Base-by-base conservation (phyloP, 1,140 invertebrate genomes). In the Macrobrachium nipponense region DNA sequence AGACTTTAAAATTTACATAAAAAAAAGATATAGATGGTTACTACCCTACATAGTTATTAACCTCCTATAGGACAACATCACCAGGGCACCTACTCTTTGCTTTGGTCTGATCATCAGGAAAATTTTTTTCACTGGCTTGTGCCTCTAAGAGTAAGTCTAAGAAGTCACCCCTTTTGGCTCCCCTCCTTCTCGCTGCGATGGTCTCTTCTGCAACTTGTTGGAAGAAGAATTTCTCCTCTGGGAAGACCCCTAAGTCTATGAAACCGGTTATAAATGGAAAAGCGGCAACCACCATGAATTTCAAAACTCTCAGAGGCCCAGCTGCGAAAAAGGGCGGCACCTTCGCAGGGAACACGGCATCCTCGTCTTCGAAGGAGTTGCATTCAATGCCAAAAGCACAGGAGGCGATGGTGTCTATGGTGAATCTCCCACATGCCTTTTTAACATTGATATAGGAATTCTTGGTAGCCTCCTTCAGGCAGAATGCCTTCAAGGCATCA, bases 331-430 rank as follows among this genome's bases (percentile, higher is more conserved):
- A 51, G 15, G 23, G 2, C 14, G 11, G 20, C 60, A 80, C 89
- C 23, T 88, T 81, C 36, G 88, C 44, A 0, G 75, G 11, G 81
- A 90, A 90, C 36, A 44, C 44, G 0, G 89, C 86, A n/a, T 89
- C 73, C 27, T 85, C 20, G 0, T 88, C 68, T 17, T 70, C 20
- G 44, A 90, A 89, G 0, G 82, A 86, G 27, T 88, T 83, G 43
- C 81, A 90, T 43, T 92, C 88, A 7, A 93, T 88, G 15, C 92
- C 93, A 90, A 93, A 93, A 17, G 91, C 91, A 78, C 92, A 91
- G 58, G 89, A 89, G 14, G 91, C 91, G 66, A 93, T 93, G 0
- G 91, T 90, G 88, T 93, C 92, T 90, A 93, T 91, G 10, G 92
- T 92, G 76, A 90, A 92, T 18, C 87, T 89, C 14, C 89, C 90